Percentiles rank a stretch among this genome's conserved stretches.
phyloP scores from a whole-genome alignment of 2,888 invertebrate species.

The Sisyra terminalis region DNA sequence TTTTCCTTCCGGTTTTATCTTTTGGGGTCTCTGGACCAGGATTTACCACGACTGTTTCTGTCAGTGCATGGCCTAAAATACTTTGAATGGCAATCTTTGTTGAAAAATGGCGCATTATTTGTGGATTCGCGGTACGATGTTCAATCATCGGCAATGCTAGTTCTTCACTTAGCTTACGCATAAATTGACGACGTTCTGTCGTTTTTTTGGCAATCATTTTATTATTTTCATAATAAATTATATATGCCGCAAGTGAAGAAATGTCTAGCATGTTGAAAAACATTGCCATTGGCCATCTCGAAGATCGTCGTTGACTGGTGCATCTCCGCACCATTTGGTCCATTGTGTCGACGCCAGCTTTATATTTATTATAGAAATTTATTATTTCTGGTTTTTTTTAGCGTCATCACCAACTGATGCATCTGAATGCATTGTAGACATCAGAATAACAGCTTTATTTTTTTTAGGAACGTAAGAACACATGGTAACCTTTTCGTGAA shows the following conservation, averaged over 20 bases:
- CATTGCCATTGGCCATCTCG: neutral
- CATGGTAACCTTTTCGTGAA: constrained; percentile 14
- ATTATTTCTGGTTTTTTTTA: constrained; percentile 6
- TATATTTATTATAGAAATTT: neutral
- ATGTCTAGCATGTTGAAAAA: constrained; percentile 13
- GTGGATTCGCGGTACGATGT: no score
- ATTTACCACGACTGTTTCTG: no score
- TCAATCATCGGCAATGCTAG: no score
- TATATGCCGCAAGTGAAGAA: neutral
- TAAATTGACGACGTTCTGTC: no score
- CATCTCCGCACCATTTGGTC: neutral
- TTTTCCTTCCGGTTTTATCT: no score
- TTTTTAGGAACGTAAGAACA: constrained; percentile 15
- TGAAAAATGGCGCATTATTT: no score
- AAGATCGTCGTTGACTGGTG: neutral
- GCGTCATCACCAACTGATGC: constrained; percentile 11
- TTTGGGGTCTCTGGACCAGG: no score
- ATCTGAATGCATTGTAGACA: constrained; percentile 16
- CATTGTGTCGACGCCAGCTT: neutral
- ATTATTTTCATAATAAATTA: no score
- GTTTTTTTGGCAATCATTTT: neutral
- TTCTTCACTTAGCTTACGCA: no score
- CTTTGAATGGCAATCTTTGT: no score
- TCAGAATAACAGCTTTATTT: constrained; percentile 14
- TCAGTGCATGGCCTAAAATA: no score